Base-by-base conservation (phyloP, 2,888 invertebrate genomes). In the Diarsia rubi region DNA sequence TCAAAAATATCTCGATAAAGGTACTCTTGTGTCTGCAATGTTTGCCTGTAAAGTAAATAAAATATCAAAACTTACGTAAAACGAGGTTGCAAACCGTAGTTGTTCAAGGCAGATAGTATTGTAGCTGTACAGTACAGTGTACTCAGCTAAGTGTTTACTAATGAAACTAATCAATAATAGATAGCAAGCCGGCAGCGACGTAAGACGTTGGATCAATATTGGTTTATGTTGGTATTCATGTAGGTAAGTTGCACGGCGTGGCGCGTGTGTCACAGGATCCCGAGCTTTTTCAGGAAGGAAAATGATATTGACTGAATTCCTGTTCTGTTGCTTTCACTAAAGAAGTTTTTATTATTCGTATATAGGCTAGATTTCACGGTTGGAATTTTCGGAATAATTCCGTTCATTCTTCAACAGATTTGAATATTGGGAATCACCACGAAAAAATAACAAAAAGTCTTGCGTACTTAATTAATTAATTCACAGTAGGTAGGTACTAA, bases 171-270 rank as follows among this genome's bases (percentile, higher is more conserved):
- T 88, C 88, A 86, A 86, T 85, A 83, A 72, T 77, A 82, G 76
- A 84, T 80, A 84, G 76, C 72, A 62, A 73, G 67, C 67, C 60
- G 75, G 77, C 77, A 79, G 72, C 79, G 83, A 80, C 80, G 88
- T 89, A 90, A 91, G 90, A 91, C 90, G 88, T 87, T 89, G 87
- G 92, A 93, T 93, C 93, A 92, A 93, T 93, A 92, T 90, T 88
- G 86, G 81, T 87, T 86, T 81, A 89, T 81, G 67, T 69, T 70
- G 27, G 63, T 69, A 75, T 79, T 81, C 73, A 79, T 69, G 75
- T 79, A 57, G 57, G 57, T 57, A 84, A 79, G 64, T 75, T 79
- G 81, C 76, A 85, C 54, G 16, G 42, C 31, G 59, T 59, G 42
- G n/a, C 62, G 62, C 42, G 59, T 54, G 57, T 82, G 65, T 75